Conservation (phyloP, 2,888 invertebrate genomes). For the Cephus rjabovi region DNA sequence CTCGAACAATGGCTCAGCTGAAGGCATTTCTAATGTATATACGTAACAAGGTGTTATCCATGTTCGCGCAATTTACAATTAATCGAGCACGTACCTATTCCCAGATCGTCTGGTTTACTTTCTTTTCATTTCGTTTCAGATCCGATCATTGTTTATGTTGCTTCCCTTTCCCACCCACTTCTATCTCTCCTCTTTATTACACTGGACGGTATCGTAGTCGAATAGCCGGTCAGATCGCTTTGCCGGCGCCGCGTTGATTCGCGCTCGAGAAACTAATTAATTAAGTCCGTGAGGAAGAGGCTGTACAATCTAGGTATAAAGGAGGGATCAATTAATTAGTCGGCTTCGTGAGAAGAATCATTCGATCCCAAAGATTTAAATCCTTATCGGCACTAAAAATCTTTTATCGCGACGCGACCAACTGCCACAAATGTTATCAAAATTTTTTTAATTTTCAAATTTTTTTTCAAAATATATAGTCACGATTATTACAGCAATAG, state of each 20-base stretch:
- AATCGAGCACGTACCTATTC: not conserved
- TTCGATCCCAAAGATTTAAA: not conserved
- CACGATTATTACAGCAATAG: not conserved
- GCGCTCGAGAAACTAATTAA: constrained; percentile 14
- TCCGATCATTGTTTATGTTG: not conserved
- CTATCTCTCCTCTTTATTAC: not conserved
- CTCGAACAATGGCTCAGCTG: not conserved
- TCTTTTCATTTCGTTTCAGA: not conserved
- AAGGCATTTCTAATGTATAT: not conserved
- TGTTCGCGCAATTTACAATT: not conserved
- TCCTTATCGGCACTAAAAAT: not conserved
- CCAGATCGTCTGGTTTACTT: not conserved
- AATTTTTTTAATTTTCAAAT: no score
- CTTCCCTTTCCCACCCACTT: no score
- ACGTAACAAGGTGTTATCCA: not conserved
- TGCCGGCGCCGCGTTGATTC: not conserved
- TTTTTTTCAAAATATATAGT: not conserved
- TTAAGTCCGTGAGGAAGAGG: constrained; percentile 13
- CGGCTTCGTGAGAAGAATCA: constrained; percentile 10
- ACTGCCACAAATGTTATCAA: no score
- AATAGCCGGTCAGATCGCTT: not conserved
- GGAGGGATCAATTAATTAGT: constrained; percentile 24
- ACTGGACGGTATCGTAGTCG: not conserved
- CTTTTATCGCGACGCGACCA: not conserved
- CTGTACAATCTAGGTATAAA: not conserved